Evolutionary conservation across 2,797 vertebrate genomes (phyloP).

Genomic region (Microctenopoma stevenorrisi): DNA sequence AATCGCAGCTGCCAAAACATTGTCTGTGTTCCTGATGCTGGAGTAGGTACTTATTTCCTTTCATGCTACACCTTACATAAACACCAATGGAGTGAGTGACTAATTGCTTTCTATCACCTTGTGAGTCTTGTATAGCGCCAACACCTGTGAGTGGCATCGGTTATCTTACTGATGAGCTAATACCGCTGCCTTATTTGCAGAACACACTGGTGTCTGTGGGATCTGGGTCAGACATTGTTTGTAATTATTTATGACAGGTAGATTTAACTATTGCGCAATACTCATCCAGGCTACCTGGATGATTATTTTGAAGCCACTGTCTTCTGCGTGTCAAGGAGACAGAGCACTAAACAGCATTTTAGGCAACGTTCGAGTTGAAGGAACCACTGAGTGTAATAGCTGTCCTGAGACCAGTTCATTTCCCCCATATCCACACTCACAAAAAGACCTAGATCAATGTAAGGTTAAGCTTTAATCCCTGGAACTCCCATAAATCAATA

Average conservation of each 20-base stretch:
- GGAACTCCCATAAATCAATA: slow-evolving; percentile 76
- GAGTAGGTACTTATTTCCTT: slow-evolving; percentile 54
- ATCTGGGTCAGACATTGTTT: slow-evolving; percentile 42
- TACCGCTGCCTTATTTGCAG: slow-evolving; percentile 24
- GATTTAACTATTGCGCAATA: slow-evolving; percentile 1
- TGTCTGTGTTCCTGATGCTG: slow-evolving; percentile 25
- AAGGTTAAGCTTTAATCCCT: slow-evolving; percentile 76
- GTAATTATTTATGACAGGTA: slow-evolving; percentile 38
- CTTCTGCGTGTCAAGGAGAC: background rate
- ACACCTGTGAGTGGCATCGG: slow-evolving; percentile 40
- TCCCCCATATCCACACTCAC: slow-evolving; percentile 20
- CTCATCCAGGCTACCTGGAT: background rate
- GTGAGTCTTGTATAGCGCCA: slow-evolving; percentile 40
- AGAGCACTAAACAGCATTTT: slow-evolving; percentile 7
- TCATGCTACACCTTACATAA: slow-evolving; percentile 52
- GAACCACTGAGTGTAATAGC: slow-evolving; percentile 27
- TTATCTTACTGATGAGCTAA: slow-evolving; percentile 44
- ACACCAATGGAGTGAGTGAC: slow-evolving; percentile 54
- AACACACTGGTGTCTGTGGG: slow-evolving; percentile 38
- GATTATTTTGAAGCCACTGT: background rate
- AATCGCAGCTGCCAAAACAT: slow-evolving; percentile 66
- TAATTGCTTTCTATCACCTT: slow-evolving; percentile 64
- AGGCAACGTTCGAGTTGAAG: slow-evolving; percentile 23
- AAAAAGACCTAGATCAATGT: slow-evolving; percentile 62
- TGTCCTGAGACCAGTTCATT: slow-evolving; percentile 12